phyloP scores from a whole-genome alignment of 1,140 invertebrate species.

The Sweltsa coloradensis region DNA sequence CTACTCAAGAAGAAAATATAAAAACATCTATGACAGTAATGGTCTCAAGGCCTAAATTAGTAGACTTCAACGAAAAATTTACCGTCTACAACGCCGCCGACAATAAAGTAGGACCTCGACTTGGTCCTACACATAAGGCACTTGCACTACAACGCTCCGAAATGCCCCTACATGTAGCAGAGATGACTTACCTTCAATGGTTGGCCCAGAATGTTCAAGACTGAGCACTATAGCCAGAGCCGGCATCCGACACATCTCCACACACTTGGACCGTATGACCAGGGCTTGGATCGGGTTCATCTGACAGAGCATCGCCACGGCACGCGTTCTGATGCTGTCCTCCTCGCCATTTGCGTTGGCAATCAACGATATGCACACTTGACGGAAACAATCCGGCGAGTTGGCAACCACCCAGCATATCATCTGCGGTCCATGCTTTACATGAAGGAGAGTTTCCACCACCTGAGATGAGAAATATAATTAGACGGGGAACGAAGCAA shows the following conservation, averaged over 20 bases:
- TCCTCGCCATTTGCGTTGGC: constrained; percentile 81
- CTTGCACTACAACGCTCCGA: too few species aligned
- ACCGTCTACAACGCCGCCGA: too few species aligned
- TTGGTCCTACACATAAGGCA: too few species aligned
- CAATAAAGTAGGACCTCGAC: too few species aligned
- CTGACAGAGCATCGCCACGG: constrained; percentile 68
- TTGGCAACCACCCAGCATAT: constrained; percentile 84
- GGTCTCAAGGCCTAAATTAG: too few species aligned
- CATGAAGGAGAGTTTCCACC: constrained; percentile 74
- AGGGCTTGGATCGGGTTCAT: constrained; percentile 83
- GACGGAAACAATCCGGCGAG: constrained; percentile 83
- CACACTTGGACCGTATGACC: constrained; percentile 68
- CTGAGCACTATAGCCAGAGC: constrained; percentile 71
- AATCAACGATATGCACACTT: constrained; percentile 78
- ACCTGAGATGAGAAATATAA: too few species aligned
- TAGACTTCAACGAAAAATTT: too few species aligned
- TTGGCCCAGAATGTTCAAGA: constrained; percentile 35
- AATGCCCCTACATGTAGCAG: too few species aligned
- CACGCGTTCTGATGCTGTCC: constrained; percentile 49
- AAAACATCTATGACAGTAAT: too few species aligned
- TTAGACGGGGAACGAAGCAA: too few species aligned
- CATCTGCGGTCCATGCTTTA: constrained; percentile 80
- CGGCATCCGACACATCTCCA: constrained; percentile 81
- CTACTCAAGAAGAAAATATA: too few species aligned
- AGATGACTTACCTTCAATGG: constrained; percentile 9